Percentiles rank a stretch among this genome's conserved stretches.
Evolutionary conservation across 2,113 vertebrate genomes (phyloP).

Genomic region (Heliornis fulica): DNA sequence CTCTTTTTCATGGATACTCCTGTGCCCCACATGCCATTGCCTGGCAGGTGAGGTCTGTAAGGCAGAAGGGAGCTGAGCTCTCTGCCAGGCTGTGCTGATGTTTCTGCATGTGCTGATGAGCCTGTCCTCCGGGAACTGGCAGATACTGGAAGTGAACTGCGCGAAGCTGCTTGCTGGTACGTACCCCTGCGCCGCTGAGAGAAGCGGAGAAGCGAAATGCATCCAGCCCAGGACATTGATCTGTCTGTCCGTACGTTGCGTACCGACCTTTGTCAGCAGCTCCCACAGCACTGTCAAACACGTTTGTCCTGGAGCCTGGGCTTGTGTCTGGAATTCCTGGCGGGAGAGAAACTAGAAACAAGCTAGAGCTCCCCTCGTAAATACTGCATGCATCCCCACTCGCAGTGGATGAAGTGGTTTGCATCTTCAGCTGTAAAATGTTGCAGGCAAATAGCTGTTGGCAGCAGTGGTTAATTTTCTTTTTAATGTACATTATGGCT

Average conservation of each 20-base stretch:
- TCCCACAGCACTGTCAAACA: accelerated
- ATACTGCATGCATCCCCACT: background rate
- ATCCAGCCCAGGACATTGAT: background rate
- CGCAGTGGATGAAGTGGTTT: background rate
- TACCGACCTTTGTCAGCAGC: background rate
- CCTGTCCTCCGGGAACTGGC: background rate
- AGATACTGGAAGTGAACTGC: background rate
- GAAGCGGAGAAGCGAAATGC: background rate
- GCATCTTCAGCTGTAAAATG: background rate
- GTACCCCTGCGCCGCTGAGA: background rate
- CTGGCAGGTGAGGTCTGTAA: background rate
- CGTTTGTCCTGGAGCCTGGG: background rate
- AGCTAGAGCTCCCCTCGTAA: background rate
- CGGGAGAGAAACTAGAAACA: background rate
- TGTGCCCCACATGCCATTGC: background rate
- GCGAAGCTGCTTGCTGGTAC: background rate
- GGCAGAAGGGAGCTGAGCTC: background rate
- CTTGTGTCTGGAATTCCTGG: background rate
- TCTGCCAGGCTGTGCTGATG: background rate
- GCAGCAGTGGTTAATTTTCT: background rate
- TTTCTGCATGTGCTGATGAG: background rate
- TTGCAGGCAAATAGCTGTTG: background rate
- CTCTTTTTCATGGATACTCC: background rate
- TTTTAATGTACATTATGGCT: background rate
- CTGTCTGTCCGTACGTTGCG: background rate